These are phyloP conservation scores for Metacarcinus magister DNA, from an alignment of 2,888 invertebrate genomes.

Conservation along the genomic window DNA sequence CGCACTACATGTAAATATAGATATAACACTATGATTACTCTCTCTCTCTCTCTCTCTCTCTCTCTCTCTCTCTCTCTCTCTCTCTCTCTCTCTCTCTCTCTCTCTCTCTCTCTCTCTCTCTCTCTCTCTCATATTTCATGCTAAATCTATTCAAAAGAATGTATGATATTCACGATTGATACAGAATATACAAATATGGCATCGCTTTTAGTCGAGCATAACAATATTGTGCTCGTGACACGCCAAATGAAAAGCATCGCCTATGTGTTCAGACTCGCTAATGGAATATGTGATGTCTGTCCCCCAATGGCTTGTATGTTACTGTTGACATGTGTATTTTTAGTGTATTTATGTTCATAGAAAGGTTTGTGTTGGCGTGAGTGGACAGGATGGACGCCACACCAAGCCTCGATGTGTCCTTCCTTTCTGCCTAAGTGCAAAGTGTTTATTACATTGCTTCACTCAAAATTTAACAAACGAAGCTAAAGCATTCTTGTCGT, in stretches of 20 bases:
- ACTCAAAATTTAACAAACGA: too few relatives aligned
- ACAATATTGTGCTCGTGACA: neutral
- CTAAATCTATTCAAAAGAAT: neutral
- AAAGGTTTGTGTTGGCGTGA: too few relatives aligned
- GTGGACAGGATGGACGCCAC: too few relatives aligned
- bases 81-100: slow-evolving; percentile 2
- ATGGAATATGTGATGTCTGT: neutral
- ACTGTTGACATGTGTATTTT: neutral
- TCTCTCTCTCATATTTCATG: neutral
- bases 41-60: too few relatives aligned
- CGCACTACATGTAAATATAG: too few relatives aligned
- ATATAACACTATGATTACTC: too few relatives aligned
- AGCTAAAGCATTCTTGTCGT: too few relatives aligned
- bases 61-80: neutral
- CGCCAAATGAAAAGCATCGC: neutral
- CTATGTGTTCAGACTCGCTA: neutral
- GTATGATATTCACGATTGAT: neutral
- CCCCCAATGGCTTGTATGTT: neutral
- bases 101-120: neutral
- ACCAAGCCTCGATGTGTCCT: too few relatives aligned
- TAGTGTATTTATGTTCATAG: neutral
- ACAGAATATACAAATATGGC: neutral
- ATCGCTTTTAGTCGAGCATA: neutral
- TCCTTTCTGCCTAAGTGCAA: too few relatives aligned
- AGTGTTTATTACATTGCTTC: too few relatives aligned